phyloP scores from a whole-genome alignment of 2,888 invertebrate genomes.

The Amphipoea oculea region DNA sequence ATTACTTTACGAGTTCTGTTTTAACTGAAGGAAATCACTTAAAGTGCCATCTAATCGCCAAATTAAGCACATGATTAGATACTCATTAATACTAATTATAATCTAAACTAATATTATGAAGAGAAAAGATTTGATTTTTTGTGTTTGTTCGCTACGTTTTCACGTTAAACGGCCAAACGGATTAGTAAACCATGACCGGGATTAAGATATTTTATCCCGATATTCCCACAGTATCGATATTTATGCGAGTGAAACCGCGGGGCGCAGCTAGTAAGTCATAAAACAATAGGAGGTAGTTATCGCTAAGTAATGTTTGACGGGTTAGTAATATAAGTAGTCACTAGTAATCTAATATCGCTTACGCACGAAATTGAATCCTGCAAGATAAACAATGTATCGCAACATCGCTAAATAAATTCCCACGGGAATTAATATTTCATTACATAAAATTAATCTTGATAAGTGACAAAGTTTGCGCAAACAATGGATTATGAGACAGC shows the following conservation, averaged over 20 bases:
- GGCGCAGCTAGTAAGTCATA: background rate
- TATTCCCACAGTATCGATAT: no score
- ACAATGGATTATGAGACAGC: constrained; percentile 55
- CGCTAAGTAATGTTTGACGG: constrained; percentile 25
- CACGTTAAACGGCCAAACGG: no score
- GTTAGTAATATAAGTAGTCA: background rate
- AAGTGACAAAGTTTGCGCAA: constrained; percentile 50
- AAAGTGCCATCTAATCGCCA: background rate
- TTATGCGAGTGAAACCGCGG: no score
- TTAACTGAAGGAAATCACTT: constrained; percentile 2
- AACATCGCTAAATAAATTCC: constrained; percentile 51
- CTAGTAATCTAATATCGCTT: constrained; percentile 52
- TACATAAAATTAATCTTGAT: constrained; percentile 61
- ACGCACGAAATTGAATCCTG: constrained; percentile 48
- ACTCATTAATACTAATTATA: no score
- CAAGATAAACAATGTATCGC: constrained; percentile 42
- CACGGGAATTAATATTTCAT: constrained; percentile 62
- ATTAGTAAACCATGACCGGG: no score
- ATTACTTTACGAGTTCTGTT: constrained; percentile 23
- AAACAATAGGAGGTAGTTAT: constrained; percentile 31
- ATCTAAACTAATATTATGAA: no score
- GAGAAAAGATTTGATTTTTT: no score
- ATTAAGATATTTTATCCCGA: no score
- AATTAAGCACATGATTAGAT: background rate
- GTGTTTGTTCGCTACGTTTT: no score